Conservation (phyloP, 1,140 invertebrate genomes). For the Brachionus paranguensis region DNA sequence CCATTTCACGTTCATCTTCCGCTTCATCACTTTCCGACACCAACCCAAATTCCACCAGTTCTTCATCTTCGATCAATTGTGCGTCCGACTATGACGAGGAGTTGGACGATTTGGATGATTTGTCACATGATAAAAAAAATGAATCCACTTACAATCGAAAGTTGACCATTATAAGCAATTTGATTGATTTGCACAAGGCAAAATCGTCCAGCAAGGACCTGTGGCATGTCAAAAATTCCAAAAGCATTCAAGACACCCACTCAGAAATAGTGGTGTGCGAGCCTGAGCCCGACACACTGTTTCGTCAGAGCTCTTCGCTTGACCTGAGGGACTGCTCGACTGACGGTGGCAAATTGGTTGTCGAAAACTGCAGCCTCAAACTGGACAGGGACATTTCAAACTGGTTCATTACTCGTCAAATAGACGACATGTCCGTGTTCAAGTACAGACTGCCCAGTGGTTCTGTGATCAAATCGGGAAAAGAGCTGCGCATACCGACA, state of each 20-base stretch:
- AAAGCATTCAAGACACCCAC: background rate
- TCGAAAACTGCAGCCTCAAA: slow-evolving; percentile 34
- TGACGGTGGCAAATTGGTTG: slow-evolving; percentile 16
- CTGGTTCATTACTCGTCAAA: slow-evolving; percentile 35
- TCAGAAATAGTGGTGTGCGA: background rate
- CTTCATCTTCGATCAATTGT: slow-evolving; percentile 7
- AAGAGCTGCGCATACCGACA: background rate
- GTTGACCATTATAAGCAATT: background rate
- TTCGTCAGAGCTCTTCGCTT: background rate
- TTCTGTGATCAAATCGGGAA: slow-evolving; percentile 13
- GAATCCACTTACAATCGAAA: slow-evolving; percentile 11
- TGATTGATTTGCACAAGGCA: slow-evolving; percentile 23
- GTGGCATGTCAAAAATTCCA: background rate
- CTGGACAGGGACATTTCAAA: slow-evolving; percentile 9
- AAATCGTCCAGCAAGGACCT: background rate
- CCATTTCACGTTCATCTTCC: slow-evolving; percentile 16
- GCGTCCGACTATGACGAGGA: slow-evolving; percentile 13
- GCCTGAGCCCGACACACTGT: background rate
- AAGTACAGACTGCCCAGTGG: slow-evolving; percentile 7
- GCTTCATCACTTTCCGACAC: slow-evolving; percentile 11
- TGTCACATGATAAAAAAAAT: background rate
- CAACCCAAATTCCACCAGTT: slow-evolving; percentile 28
- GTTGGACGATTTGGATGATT: background rate
- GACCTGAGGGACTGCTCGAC: background rate
- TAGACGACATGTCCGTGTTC: slow-evolving; percentile 10